Evolutionary conservation across 2,113 vertebrate species (phyloP), one percentile per base, ranked within the genome.

Genomic region (Notarius quadriscutis): DNA sequence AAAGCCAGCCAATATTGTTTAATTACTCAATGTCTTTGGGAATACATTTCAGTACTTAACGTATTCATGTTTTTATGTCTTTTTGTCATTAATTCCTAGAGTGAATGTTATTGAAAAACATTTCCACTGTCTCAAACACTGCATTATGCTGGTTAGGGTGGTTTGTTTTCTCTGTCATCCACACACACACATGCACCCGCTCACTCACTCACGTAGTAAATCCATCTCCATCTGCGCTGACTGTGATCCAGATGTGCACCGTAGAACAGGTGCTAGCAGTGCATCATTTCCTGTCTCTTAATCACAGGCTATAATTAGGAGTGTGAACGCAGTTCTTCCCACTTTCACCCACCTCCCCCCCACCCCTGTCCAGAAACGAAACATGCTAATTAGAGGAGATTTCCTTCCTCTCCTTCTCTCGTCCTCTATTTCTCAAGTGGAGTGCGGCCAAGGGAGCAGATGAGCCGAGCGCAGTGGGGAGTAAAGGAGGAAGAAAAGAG

Each of bases 261-360:
- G 82, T 41, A 81, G 86, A 93, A 91, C 91, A 91, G 92, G 92
- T 94, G 92, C 91, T 93, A 90, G 90, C 91, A 85, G 65, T 71
- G 81, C 89, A 92, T 94, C 86, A 92, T 93, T 94, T 94, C 89
- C 92, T 83, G 75, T 87, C 92, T 92, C 90, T 92, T 95, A 95
- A 94, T 95, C 93, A 93, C 90, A 90, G 88, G 79, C 85, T 92
- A 91, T 94, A 94, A 96, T 95, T 94, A 94, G 91, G 89, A 91
- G 85, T 86, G 88, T 79, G 87, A 90, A 89, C 88, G 86, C 83
- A 85, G 85, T 88, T 81, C 83, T 71, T 83, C 67, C 79, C 77
- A 85, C 84, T 84, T 74, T 67, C 55, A 80, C 15, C 79, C 79
- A 81, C 51, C 78, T 22, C 15, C 53, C 22, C 50, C 50, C 83